Conservation (phyloP, 2,888 invertebrate genomes). For the Corythucha ciliata region DNA sequence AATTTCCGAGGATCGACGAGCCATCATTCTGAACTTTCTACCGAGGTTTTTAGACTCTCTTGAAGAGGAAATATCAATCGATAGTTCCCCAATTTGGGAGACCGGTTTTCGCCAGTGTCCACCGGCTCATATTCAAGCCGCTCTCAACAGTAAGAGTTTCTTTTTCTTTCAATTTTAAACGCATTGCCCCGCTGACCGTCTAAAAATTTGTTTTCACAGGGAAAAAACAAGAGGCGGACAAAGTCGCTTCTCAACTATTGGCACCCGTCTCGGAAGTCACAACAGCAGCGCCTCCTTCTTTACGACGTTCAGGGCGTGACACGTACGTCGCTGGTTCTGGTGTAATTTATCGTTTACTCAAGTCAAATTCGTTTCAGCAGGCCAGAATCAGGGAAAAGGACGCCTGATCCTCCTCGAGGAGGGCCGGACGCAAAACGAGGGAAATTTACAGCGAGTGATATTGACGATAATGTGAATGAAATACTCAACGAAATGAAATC, state of each 20-base stretch:
- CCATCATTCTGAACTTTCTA: conserved; percentile 76
- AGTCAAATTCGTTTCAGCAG: too few relatives aligned
- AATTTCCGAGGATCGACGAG: conserved; percentile 77
- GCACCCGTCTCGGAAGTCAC: not conserved
- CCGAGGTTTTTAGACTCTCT: conserved; percentile 80
- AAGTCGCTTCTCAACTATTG: not conserved
- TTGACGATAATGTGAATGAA: too few relatives aligned
- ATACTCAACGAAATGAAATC: too few relatives aligned
- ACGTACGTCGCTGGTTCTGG: too few relatives aligned
- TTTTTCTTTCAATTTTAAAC: not conserved
- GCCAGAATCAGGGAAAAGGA: not conserved
- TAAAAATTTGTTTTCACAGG: too few relatives aligned
- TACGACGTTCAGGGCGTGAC: too few relatives aligned
- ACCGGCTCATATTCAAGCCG: conserved; percentile 55
- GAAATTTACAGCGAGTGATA: conserved; percentile 10
- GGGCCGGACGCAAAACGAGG: too few relatives aligned
- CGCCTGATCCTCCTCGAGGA: not conserved
- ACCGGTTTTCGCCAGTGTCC: conserved; percentile 70
- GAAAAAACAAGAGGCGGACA: not conserved
- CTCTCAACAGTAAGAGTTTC: conserved; percentile 48
- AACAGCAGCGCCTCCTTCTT: too few relatives aligned
- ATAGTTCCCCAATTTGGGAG: conserved; percentile 88
- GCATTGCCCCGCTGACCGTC: not conserved
- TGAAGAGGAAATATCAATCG: conserved; percentile 77
- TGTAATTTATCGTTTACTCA: too few relatives aligned